phyloP scores from a whole-genome alignment of 1,140 invertebrate species.

The Heliconius himera region DNA sequence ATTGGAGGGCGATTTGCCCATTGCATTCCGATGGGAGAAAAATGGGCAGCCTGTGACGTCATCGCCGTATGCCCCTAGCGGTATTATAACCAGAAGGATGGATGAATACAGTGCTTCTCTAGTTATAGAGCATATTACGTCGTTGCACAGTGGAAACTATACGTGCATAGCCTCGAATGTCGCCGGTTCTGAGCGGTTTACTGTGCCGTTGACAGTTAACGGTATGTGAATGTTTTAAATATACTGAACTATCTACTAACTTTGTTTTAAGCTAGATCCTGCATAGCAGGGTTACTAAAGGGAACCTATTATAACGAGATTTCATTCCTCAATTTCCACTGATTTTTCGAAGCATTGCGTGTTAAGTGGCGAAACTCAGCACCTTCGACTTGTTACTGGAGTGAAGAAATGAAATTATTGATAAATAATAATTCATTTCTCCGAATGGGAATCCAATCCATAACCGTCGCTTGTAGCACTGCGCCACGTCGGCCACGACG shows the following conservation, averaged over 20 bases:
- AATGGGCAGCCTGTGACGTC: conserved; percentile 86
- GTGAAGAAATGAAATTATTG: too few relatives aligned
- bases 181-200: conserved; percentile 88
- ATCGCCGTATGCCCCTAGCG: conserved; percentile 79
- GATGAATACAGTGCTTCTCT: conserved; percentile 95
- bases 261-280: too few relatives aligned
- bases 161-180: conserved; percentile 93
- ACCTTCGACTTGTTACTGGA: too few relatives aligned
- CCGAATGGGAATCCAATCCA: too few relatives aligned
- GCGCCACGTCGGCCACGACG: too few relatives aligned
- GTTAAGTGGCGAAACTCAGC: too few relatives aligned
- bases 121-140: conserved; percentile 92
- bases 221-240: conserved; percentile 78
- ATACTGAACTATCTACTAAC: neutral
- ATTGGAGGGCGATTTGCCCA: conserved; percentile 95
- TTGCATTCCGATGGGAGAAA: conserved; percentile 93
- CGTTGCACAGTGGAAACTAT: conserved; percentile 93
- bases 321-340: too few relatives aligned
- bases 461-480: too few relatives aligned
- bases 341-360: too few relatives aligned
- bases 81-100: conserved; percentile 84
- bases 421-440: too few relatives aligned
- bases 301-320: too few relatives aligned
- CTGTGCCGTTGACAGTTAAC: conserved; percentile 90
- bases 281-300: too few relatives aligned